Percentiles rank a stretch among this genome's conserved stretches.
Evolutionary conservation across 2,888 invertebrate species (phyloP).

Genomic region (Eilema griseolum): DNA sequence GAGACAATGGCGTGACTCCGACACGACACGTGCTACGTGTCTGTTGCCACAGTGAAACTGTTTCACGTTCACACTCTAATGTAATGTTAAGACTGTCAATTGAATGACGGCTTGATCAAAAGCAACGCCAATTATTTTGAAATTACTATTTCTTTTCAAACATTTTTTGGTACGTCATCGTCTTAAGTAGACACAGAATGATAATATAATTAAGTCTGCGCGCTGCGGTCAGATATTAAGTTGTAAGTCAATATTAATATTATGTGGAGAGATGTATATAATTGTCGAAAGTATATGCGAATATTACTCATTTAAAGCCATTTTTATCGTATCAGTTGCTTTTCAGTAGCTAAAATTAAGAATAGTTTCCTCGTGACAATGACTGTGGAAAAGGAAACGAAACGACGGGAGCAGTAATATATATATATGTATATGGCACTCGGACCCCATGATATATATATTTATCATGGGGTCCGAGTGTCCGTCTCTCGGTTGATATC

Average conservation of each 20-base stretch:
- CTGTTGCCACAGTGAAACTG: conserved; percentile 8
- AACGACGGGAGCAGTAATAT: too few relatives aligned
- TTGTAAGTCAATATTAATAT: conserved; percentile 13
- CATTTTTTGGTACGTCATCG: conserved; percentile 13
- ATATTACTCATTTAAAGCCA: too few relatives aligned
- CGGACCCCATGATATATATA: too few relatives aligned
- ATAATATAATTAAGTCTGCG: conserved; percentile 19
- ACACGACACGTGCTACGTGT: conserved; percentile 53
- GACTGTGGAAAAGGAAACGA: neutral
- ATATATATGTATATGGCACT: too few relatives aligned
- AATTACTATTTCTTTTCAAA: conserved; percentile 10
- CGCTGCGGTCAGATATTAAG: conserved; percentile 2
- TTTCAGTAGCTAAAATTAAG: neutral
- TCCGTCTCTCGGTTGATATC: too few relatives aligned
- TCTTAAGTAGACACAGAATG: conserved; percentile 12
- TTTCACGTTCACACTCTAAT: conserved; percentile 5
- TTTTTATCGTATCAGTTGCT: neutral
- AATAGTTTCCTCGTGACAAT: neutral
- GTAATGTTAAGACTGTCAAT: conserved; percentile 23
- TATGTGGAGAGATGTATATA: conserved; percentile 12
- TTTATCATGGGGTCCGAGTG: too few relatives aligned
- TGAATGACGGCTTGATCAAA: conserved; percentile 47
- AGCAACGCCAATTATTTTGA: conserved; percentile 47
- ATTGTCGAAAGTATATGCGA: neutral
- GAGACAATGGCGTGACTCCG: conserved; percentile 52